Evolutionary conservation across 2,888 invertebrate species (phyloP).

Genomic region (Lottia gigantea): DNA sequence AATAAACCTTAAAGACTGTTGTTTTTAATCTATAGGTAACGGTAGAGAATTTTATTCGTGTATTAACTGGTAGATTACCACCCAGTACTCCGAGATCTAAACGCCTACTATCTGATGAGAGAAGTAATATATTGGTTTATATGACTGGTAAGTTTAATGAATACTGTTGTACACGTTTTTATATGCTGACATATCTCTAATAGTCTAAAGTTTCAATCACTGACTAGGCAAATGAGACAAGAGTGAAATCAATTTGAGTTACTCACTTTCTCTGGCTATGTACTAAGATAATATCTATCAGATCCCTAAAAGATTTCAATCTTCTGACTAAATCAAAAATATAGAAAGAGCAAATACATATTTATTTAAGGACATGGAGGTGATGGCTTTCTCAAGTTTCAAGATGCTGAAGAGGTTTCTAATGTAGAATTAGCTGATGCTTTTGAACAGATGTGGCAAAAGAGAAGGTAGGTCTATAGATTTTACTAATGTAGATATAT

Average conservation of each 20-base stretch:
- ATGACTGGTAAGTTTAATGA: constrained; percentile 76
- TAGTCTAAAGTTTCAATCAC: no score
- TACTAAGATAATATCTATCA: no score
- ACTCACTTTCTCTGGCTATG: no score
- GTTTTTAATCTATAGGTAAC: constrained; percentile 81
- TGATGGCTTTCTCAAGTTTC: constrained; percentile 98
- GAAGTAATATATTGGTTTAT: constrained; percentile 92
- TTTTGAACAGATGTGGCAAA: constrained; percentile 99
- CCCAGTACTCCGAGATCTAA: constrained; percentile 95
- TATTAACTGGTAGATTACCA: constrained; percentile 92
- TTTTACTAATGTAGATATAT: no score
- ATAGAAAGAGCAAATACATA: background rate
- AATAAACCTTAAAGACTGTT: no score
- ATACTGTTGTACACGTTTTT: no score
- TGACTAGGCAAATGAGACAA: no score
- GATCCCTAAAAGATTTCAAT: no score
- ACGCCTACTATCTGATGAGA: constrained; percentile 90
- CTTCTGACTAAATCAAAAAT: no score
- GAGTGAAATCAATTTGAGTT: no score
- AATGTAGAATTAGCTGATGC: constrained; percentile 98
- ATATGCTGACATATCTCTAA: no score
- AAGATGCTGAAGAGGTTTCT: constrained; percentile 98
- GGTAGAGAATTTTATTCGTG: constrained; percentile 96
- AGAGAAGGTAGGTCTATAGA: constrained; percentile 77
- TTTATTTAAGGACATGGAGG: constrained; percentile 83